Base-by-base conservation (phyloP, 2,888 invertebrate genomes). In the Pasiphila rectangulata region DNA sequence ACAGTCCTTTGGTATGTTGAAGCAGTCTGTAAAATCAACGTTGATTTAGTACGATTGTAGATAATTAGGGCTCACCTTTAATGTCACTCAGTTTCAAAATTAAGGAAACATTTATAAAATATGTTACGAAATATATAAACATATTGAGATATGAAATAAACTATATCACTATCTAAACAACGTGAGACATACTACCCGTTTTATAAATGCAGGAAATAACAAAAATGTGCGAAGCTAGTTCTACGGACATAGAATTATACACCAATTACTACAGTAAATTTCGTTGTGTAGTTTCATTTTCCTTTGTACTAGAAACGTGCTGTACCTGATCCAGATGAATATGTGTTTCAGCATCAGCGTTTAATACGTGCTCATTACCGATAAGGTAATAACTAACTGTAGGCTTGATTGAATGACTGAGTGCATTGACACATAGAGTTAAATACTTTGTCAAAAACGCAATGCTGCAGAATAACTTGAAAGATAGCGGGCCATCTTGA, bases 381-480 rank as follows among this genome's bases (percentile, higher is more conserved):
- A 82, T 75, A 23, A 88, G 46, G 51, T 75, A 76, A 57, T 90
- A 92, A 0, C 74, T 76, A 2, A 92, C 79, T 55, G 77, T 79
- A 0, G 91, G 83, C 42, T 88, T 77, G 23, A 92, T 87, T 29
- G 86, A 83, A 54, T 85, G 81, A 49, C 91, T 91, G 10, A 81
- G 77, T 2, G 90, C 86, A 24, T 84, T 86, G 1, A 93, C 83
- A 42, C 83, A 83, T 25, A 92, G 59, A 2, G 77, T 78, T 32
- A 92, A 63, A 24, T 84, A 85, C 47, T 83, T 83, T 17, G 82
- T 89, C 72, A 90, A 73, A 63, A 85, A 87, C 42, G 88, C 85
- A 0, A 93, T 68, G 10, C 67, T 69, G 64, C 91, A 92, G 62
- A 88, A 90, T 61, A 92, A 74, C 57, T 85, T 87, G 63, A 91